phyloP scores from a whole-genome alignment of 2,113 vertebrate genomes.

The Gopherus flavomarginatus region DNA sequence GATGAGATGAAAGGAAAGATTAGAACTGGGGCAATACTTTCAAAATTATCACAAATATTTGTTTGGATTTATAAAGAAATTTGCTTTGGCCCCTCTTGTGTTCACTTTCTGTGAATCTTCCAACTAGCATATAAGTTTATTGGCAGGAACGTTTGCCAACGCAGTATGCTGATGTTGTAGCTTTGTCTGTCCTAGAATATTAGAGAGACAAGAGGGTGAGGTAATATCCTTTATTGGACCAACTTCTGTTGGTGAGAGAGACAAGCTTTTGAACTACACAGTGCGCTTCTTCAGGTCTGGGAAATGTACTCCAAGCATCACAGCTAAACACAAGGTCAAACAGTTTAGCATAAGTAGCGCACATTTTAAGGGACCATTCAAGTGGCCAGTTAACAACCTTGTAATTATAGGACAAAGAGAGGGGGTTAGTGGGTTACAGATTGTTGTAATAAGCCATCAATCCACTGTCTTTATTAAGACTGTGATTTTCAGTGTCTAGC shows the following conservation, averaged over 20 bases:
- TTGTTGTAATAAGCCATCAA: neutral
- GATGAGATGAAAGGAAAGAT: neutral
- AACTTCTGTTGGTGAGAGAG: too few species aligned
- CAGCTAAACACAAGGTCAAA: too few species aligned
- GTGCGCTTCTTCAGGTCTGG: too few species aligned
- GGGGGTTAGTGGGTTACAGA: neutral
- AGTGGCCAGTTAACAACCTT: neutral
- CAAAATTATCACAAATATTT: neutral
- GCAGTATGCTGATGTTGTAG: neutral
- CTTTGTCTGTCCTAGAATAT: too few species aligned
- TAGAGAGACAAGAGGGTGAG: too few species aligned
- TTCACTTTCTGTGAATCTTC: slow-evolving; percentile 34
- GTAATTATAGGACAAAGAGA: neutral
- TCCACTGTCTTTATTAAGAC: neutral
- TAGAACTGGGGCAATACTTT: neutral
- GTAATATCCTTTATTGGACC: too few species aligned
- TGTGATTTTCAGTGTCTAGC: neutral
- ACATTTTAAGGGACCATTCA: too few species aligned
- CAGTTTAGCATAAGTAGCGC: too few species aligned
- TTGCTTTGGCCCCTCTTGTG: slow-evolving; percentile 25
- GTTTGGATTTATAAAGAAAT: neutral
- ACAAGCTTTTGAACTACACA: too few species aligned
- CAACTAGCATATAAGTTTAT: slow-evolving; percentile 44
- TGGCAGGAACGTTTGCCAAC: slow-evolving; percentile 32
- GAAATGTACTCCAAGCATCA: too few species aligned